Base-by-base conservation (phyloP, 2,888 invertebrate species). In the Clitarchus hookeri region DNA sequence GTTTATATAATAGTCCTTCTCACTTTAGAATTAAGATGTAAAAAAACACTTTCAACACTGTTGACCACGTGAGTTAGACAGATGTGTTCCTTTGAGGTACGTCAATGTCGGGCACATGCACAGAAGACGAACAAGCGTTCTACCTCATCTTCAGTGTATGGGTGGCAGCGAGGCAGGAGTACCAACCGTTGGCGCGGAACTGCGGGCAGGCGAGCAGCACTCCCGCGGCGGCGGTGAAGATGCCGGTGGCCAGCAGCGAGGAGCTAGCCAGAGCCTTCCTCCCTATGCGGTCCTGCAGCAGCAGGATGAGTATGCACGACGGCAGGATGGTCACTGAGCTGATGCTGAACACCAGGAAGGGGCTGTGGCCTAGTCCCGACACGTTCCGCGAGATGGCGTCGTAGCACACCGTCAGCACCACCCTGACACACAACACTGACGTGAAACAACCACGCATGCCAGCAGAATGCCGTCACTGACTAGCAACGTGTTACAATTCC, bases 341-440 rank as follows among this genome's bases (percentile, higher is more conserved):
- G 84, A 93, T 89, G 36, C 92, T 92, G 90, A 94, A 94, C 90
- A 94, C 92, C 80, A 93, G 88, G 89, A 93, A 94, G 79, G 94
- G 93, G 27, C 93, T 93, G 88, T 92, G 92, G 83, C 92, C 93
- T 87, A 93, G 91, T 88, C 93, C 93, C 89, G 93, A 92, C 12
- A 94, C 92, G 89, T 94, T 93, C 85, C 93, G 91, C 11, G 94
- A 93, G 84, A 94, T 93, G 23, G 93, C 93, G 89, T 94, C 94
- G 89, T 94, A 94, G 89, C 93, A 93, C 44, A 94, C 90, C 25
- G 94, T 94, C 90, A 94, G 92, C 53, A 94, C 93, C 93, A 94
- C 94, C 86, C 94, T 94, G 36, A 36, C 36, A 4, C 36, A 36
- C 36, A 36, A 36, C 36, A 36, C 4, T 36, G 36, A 36, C 2